A percentile compares a stretch with the other conserved stretches of the same genome.
These are phyloP conservation scores for Palythoa grandiflora DNA, from an alignment of 92 coral and sea anemone species.

Conservation along the genomic window DNA sequence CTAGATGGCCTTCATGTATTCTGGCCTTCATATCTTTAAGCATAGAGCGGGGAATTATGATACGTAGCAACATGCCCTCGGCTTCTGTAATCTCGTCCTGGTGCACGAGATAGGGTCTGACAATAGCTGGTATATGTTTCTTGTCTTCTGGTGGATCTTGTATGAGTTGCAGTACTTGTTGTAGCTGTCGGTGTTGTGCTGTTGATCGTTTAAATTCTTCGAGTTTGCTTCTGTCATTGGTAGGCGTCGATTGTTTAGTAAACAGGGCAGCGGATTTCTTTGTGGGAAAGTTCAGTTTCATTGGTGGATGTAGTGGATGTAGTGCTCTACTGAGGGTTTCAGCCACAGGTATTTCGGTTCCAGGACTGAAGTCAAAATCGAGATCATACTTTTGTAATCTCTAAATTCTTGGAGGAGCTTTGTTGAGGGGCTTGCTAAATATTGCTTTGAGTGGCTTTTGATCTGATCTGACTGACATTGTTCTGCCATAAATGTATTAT, in stretches of 20 bases:
- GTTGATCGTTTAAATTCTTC: neutral
- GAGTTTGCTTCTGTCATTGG: neutral
- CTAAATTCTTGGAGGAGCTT: conserved; percentile 14
- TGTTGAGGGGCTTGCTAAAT: neutral
- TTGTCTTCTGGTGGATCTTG: neutral
- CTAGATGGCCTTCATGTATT: conserved; percentile 62
- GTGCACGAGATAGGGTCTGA: neutral
- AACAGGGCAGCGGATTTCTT: neutral
- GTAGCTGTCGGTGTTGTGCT: neutral
- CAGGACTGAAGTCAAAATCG: neutral
- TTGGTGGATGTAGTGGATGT: neutral
- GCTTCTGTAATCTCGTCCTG: neutral
- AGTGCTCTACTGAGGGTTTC: neutral
- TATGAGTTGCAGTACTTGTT: neutral
- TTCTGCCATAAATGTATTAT: neutral
- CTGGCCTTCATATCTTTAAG: conserved; percentile 28
- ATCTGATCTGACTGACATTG: conserved; percentile 11
- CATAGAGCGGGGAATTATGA: conserved; percentile 32
- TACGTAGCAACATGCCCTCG: neutral
- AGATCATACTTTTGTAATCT: conserved; percentile 4
- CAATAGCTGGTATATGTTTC: neutral
- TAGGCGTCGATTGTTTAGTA: neutral
- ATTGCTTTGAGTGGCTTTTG: conserved; percentile 49
- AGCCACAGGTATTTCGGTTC: neutral
- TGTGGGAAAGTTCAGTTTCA: neutral